phyloP scores from a whole-genome alignment of 2,113 vertebrate species.

The Anser brachyrhynchus region DNA sequence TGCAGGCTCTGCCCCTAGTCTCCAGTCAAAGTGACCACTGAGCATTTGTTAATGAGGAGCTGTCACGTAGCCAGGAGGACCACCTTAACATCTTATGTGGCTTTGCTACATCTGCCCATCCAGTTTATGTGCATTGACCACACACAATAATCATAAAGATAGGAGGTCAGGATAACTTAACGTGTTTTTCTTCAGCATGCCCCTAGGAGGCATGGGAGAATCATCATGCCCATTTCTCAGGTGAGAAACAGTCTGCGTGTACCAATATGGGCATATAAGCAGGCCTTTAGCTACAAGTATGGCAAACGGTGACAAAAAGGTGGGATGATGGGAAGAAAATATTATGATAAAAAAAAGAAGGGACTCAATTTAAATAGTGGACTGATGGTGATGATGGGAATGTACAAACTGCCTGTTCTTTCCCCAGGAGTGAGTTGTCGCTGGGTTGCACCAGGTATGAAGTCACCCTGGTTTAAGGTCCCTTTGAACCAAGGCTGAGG shows the following conservation, averaged over 20 bases:
- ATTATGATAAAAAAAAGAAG: neutral
- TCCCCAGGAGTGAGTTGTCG: neutral
- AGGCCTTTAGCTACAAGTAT: neutral
- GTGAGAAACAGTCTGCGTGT: neutral
- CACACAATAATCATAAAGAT: neutral
- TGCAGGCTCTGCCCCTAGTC: neutral
- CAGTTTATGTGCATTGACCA: neutral
- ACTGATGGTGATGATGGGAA: neutral
- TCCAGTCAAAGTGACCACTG: rapidly evolving
- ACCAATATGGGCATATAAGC: neutral
- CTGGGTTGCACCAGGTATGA: neutral
- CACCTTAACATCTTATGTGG: neutral
- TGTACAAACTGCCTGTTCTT: neutral
- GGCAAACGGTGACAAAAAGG: neutral
- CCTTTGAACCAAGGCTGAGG: neutral
- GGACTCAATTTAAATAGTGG: neutral
- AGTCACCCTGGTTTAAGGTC: neutral
- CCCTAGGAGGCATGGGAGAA: neutral
- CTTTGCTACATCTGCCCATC: neutral
- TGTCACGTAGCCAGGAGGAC: neutral
- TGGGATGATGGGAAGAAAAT: neutral
- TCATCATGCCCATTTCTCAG: neutral
- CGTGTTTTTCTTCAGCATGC: neutral
- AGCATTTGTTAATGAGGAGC: neutral
- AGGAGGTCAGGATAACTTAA: neutral